These are phyloP conservation scores for Vimba vimba DNA, from an alignment of 2,113 vertebrate species.

Conservation along the genomic window DNA sequence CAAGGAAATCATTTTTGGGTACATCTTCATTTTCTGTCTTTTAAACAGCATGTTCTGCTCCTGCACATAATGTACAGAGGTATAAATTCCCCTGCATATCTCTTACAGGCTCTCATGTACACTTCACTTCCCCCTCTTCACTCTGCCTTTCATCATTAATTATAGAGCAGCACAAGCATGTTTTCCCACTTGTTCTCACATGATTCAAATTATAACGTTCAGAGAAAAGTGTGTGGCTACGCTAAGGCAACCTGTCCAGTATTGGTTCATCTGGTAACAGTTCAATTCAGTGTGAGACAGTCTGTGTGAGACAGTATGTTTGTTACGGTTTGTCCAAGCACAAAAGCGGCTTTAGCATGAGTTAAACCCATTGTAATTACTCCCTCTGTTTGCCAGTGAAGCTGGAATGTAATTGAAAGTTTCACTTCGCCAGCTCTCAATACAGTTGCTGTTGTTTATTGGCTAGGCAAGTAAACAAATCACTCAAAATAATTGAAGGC, in stretches of 20 bases:
- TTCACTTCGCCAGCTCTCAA: neutral
- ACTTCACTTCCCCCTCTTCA: neutral
- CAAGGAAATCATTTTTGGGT: neutral
- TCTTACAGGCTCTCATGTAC: neutral
- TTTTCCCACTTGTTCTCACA: neutral
- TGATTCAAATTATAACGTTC: slow-evolving; percentile 19
- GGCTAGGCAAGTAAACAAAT: neutral
- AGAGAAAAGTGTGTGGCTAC: neutral
- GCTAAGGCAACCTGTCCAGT: neutral
- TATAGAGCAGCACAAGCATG: slow-evolving; percentile 2
- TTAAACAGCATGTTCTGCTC: neutral
- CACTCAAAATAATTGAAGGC: slow-evolving; percentile 1
- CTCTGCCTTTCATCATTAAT: slow-evolving; percentile 1
- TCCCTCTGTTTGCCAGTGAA: neutral
- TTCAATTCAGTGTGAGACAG: neutral
- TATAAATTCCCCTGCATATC: neutral
- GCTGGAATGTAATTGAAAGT: slow-evolving; percentile 31
- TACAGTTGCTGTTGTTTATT: slow-evolving; percentile 15
- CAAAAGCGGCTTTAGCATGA: neutral
- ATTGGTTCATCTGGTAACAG: neutral
- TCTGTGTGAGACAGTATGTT: neutral
- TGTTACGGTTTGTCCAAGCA: neutral
- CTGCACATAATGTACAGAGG: neutral
- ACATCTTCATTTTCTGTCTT: neutral
- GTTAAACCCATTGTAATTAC: no score